Conservation (phyloP, 2,888 invertebrate genomes). For the Perizoma affinitatum region DNA sequence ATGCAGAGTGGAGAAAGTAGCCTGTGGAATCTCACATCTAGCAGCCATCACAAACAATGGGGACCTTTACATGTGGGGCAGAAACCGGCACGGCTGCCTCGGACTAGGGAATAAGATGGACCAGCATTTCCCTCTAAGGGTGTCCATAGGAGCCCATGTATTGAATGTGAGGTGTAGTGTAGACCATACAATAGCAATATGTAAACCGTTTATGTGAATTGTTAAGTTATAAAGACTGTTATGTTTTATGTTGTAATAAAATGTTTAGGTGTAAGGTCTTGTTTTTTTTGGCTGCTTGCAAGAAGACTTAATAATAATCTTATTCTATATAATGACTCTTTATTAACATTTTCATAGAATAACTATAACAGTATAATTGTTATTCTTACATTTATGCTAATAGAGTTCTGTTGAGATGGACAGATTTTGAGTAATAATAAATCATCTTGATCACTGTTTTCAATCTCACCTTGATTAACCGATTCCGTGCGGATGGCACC, state of each 20-base stretch:
- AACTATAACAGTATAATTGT: no score
- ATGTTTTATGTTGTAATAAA: conserved; percentile 43
- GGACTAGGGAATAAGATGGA: conserved; percentile 92
- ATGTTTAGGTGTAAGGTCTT: conserved; percentile 29
- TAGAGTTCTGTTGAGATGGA: no score
- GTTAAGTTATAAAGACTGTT: conserved; percentile 43
- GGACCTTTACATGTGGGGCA: conserved; percentile 96
- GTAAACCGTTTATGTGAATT: conserved; percentile 85
- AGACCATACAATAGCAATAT: conserved; percentile 92
- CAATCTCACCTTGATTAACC: no score
- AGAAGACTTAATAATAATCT: no score
- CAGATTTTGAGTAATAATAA: no score
- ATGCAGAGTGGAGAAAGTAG: conserved; percentile 85
- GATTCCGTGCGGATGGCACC: no score
- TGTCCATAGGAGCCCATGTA: conserved; percentile 90
- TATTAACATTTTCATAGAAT: no score
- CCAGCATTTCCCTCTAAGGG: conserved; percentile 95
- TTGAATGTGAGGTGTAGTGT: conserved; percentile 91
- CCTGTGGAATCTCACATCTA: conserved; percentile 88
- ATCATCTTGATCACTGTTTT: no score
- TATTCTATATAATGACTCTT: no score
- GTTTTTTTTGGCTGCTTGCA: conserved; percentile 5
- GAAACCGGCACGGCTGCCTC: conserved; percentile 92
- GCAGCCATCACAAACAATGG: conserved; percentile 93
- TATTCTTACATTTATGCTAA: no score